Evolutionary conservation across 2,113 vertebrate genomes (phyloP), one percentile per base, ranked within the genome.

Genomic region (Forbesichthys agassizii): DNA sequence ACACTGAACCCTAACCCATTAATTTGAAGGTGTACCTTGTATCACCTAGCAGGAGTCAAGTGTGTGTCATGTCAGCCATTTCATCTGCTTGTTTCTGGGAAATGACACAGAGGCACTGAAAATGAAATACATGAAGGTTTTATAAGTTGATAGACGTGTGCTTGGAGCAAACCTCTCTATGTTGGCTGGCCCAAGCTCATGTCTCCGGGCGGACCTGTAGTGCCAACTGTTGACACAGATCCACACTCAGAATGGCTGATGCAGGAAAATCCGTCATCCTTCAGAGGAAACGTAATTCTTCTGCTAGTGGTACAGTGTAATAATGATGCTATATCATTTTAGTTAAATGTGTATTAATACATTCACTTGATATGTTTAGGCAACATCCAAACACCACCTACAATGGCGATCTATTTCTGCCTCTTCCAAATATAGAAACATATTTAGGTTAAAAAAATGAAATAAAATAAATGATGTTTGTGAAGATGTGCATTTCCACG

Each of bases 261-360:
- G 71, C 54, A 68, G 58, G 59, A 66, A 64, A 68, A 56, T 61
- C 74, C 55, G 53, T 71, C 49, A 69, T 70, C 51, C 75, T 66
- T 73, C 52, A 7, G 58, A 69, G 48, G 67, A 61, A 14, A 57
- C 71, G 49, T 68, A 51, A 48, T 55, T 62, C 48, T 27, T 53
- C 64, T 48, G 36, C 48, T 56, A 33, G 46, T 58, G 53, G 60
- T 60, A 60, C 62, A 33, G 48, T 61, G 49, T 85, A 77, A 81
- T 86, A 82, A 86, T 75, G 42, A 66, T n/a, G 57, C 68, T 57
- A 65, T 66, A 60, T 73, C 57, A 86, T 80, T 70, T 75, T 66
- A 69, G 74, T 64, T 18, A 69, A 62, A 74, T 56, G 80, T 61
- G 80, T 78, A 84, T 77, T 76, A 77, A 68, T 65, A 46, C 69